Conservation (phyloP, 1,140 invertebrate species). For the Drosophila kurseongensis region DNA sequence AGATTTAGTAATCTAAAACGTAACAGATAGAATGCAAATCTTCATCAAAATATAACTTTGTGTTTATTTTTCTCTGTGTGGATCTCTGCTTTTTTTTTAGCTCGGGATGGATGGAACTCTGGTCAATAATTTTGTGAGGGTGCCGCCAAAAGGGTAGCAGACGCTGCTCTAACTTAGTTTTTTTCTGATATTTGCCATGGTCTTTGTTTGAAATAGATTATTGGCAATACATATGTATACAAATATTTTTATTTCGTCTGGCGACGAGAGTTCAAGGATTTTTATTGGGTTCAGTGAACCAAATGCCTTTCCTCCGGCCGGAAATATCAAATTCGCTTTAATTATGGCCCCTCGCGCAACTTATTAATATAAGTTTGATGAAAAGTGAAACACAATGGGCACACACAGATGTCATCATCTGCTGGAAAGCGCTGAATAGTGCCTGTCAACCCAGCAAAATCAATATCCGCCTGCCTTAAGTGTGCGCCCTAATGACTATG, state of each 20-base stretch:
- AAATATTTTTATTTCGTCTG: constrained; percentile 78
- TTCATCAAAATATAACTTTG: background rate
- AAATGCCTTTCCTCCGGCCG: constrained; percentile 51
- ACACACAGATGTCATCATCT: constrained; percentile 57
- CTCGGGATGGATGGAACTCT: constrained; percentile 51
- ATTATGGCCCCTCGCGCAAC: constrained; percentile 60
- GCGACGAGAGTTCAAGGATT: constrained; percentile 75
- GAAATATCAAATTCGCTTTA: constrained; percentile 81
- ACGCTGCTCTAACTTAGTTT: constrained; percentile 50
- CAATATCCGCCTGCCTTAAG: constrained; percentile 74
- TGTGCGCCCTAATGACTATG: constrained; percentile 71
- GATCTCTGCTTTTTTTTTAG: constrained; percentile 35
- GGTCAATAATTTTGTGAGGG: constrained; percentile 84
- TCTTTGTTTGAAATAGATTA: constrained; percentile 82
- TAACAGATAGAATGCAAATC: background rate
- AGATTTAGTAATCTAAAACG: too few relatives aligned
- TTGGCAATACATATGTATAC: constrained; percentile 69
- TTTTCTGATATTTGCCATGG: constrained; percentile 28
- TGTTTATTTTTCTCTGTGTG: constrained; percentile 28
- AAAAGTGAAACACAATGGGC: constrained; percentile 78
- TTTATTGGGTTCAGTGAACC: constrained; percentile 73
- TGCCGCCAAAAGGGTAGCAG: constrained; percentile 82
- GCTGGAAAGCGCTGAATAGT: constrained; percentile 24
- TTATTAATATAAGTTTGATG: constrained; percentile 83
- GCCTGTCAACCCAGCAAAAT: constrained; percentile 42